Base-by-base conservation (phyloP, 2,888 invertebrate genomes). In the Ophion slaviceki region DNA sequence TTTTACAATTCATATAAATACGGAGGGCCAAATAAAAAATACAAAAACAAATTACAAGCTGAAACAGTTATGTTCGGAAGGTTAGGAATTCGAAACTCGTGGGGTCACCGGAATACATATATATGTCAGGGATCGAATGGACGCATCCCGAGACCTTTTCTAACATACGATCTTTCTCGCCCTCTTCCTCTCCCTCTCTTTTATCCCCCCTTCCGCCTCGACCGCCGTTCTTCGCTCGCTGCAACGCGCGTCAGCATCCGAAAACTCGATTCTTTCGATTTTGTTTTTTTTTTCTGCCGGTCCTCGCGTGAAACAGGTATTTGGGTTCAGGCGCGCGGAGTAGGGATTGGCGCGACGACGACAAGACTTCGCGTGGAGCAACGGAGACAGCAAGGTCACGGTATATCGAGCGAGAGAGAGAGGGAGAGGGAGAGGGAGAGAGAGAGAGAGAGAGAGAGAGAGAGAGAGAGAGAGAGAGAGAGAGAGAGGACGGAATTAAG, bases 231-330 rank as follows among this genome's bases (percentile, higher is more conserved):
- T 11, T 68, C 47, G 24, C 57, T 78, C 59, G 61, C 71, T 80
- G 80, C 80, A 75, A 45, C 67, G 78, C 68, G 24, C 82, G 67
- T 79, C 62, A 53, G 71, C 72, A 70, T 75, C 66, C 84, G 74
- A 83, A 82, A 71, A 79, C 81, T 74, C 61, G 85, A 53, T 61
- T 82, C 68, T 70, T 79, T 75, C 45, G 24, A 61, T n/a, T 36
- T 6, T 11, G 40, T 74, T 36, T 79, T 66, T 71, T 76, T 81
- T 62, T 80, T 84, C 62, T 57, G 7, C 45, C 57, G 20, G 40
- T 88, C 82, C 81, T 88, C 89, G 88, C 88, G 88, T 89, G 88
- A 89, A 91, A 91, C 91, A 91, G 90, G 91, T 91, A 91, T 91
- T 90, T 87, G 79, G 84, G 67, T 80, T 72, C 67, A 53, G 67